These are phyloP conservation scores for Sturnira hondurensis DNA, from an alignment of 2,113 vertebrate genomes.

Conservation along the genomic window DNA sequence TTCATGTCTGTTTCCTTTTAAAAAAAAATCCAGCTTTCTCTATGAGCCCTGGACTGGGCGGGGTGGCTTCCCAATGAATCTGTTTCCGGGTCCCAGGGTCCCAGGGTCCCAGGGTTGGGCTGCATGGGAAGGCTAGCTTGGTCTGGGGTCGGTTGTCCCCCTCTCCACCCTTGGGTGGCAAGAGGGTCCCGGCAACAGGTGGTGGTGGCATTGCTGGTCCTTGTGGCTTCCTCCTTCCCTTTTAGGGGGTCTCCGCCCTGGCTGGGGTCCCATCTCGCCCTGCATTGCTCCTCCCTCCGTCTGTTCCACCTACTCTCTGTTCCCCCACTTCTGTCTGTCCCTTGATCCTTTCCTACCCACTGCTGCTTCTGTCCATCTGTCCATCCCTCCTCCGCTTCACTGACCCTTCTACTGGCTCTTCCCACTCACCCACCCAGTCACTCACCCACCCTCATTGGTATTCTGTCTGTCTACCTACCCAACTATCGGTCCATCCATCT, in stretches of 20 bases:
- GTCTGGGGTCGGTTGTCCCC: not conserved
- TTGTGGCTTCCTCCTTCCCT: not conserved
- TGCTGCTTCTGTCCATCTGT: not conserved
- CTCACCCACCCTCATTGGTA: not conserved
- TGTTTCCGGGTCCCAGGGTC: not conserved
- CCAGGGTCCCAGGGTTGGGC: not conserved
- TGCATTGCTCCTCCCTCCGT: not conserved
- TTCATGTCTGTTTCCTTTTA: slow-evolving; percentile 53
- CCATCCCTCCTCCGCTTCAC: not conserved
- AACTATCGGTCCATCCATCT: not conserved
- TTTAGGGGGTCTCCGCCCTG: not conserved
- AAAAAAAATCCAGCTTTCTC: slow-evolving; percentile 29
- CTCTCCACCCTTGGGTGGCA: not conserved
- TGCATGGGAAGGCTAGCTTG: not conserved
- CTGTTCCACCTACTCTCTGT: not conserved
- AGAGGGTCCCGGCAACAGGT: not conserved
- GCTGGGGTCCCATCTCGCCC: too few relatives aligned
- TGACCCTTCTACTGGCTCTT: too few relatives aligned
- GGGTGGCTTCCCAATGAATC: not conserved
- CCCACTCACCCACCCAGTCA: too few relatives aligned
- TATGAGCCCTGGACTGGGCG: not conserved
- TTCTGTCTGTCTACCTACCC: not conserved
- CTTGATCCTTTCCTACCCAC: not conserved
- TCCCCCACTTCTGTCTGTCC: not conserved
- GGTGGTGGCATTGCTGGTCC: not conserved